phyloP scores from a whole-genome alignment of 2,888 invertebrate species.

The Apodemia duryi region DNA sequence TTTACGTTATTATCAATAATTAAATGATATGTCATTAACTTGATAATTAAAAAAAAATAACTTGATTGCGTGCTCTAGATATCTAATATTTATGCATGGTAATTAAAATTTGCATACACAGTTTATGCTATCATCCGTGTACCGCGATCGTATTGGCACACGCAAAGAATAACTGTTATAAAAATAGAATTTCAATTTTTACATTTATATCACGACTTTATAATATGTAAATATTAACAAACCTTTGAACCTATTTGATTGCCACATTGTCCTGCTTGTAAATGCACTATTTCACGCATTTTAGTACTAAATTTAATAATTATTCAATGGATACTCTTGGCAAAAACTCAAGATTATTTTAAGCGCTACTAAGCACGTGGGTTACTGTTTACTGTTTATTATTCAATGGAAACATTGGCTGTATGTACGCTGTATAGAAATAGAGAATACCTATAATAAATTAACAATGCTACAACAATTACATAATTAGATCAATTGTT shows the following conservation, averaged over 20 bases:
- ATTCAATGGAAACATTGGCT: slow-evolving; percentile 8
- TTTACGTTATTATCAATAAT: too few species aligned
- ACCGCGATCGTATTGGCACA: slow-evolving; percentile 27
- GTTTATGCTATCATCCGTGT: slow-evolving; percentile 17
- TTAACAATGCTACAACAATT: background rate
- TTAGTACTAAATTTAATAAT: slow-evolving; percentile 37
- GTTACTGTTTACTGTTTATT: slow-evolving; percentile 20
- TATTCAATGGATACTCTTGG: slow-evolving; percentile 39
- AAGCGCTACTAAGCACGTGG: slow-evolving; percentile 38
- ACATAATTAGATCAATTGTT: too few species aligned
- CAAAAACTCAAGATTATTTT: slow-evolving; percentile 37
- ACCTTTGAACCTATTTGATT: slow-evolving; percentile 97
- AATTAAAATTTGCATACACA: slow-evolving; percentile 13
- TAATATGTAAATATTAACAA: slow-evolving; percentile 26
- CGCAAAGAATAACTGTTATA: slow-evolving; percentile 32
- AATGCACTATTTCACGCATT: slow-evolving; percentile 96
- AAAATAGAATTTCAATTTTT: slow-evolving; percentile 37
- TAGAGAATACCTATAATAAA: background rate
- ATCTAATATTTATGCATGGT: slow-evolving; percentile 7
- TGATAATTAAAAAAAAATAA: too few species aligned
- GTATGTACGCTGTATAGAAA: background rate
- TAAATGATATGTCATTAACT: too few species aligned
- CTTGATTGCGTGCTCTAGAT: background rate
- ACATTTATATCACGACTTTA: slow-evolving; percentile 29
- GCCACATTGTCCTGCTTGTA: slow-evolving; percentile 94